These are phyloP conservation scores for Drosophila pseudoananassae DNA, from an alignment of 1,140 invertebrate species.

Conservation along the genomic window DNA sequence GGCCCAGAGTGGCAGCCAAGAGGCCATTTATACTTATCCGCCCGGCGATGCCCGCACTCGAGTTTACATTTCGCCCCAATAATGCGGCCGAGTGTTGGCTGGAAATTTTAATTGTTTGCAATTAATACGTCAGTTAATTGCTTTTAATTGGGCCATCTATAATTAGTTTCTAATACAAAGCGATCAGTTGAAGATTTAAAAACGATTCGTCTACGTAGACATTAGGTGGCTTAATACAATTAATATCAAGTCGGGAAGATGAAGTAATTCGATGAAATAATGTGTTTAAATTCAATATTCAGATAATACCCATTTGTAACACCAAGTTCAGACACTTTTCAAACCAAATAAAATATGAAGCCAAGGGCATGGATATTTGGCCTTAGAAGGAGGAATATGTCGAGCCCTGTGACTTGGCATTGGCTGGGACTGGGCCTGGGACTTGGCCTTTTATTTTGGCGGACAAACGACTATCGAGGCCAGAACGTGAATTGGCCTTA, in stretches of 20 bases:
- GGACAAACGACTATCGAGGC: slow-evolving; percentile 21
- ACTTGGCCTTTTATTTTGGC: slow-evolving; percentile 8
- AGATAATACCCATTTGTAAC: background rate
- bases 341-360: background rate
- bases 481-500: slow-evolving; percentile 25
- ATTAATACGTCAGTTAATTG: slow-evolving; percentile 53
- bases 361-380: slow-evolving; percentile 8
- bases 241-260: background rate
- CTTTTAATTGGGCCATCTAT: slow-evolving; percentile 51
- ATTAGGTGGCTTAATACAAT: background rate
- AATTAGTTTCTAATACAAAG: slow-evolving; percentile 25
- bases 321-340: background rate
- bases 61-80: slow-evolving; percentile 35
- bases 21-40: slow-evolving; percentile 17
- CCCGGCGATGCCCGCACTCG: background rate
- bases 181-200: slow-evolving; percentile 20
- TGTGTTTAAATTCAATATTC: background rate
- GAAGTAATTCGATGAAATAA: background rate
- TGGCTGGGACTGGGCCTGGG: background rate
- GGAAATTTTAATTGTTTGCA: slow-evolving; percentile 60
- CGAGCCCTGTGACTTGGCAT: slow-evolving; percentile 5
- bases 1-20: background rate
- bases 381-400: background rate
- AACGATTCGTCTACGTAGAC: too few species aligned
- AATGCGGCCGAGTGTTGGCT: slow-evolving; percentile 45